Percentiles rank a stretch among this genome's conserved stretches.
These are phyloP conservation scores for Xiphorhynchus elegans DNA, from an alignment of 2,113 vertebrate genomes.

Conservation along the genomic window DNA sequence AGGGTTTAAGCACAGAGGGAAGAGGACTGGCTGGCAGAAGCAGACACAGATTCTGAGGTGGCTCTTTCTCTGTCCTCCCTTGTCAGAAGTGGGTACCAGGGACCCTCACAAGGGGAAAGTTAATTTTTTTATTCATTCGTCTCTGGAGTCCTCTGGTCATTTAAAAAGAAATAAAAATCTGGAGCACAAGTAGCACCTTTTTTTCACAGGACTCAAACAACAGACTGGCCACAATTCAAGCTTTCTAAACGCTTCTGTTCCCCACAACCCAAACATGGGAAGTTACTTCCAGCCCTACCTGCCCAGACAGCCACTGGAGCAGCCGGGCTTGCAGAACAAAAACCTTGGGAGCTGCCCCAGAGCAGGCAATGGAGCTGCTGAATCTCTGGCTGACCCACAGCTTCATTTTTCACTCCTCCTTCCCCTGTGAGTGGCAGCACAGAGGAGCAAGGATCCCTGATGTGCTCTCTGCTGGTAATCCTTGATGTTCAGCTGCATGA, in stretches of 20 bases:
- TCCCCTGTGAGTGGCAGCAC: accelerated
- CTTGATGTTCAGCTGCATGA: background rate
- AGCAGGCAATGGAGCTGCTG: background rate
- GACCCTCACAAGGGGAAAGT: background rate
- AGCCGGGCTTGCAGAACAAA: background rate
- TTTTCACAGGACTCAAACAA: background rate
- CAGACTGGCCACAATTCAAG: background rate
- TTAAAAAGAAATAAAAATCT: background rate
- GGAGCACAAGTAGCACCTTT: background rate
- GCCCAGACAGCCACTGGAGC: background rate
- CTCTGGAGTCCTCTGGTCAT: background rate
- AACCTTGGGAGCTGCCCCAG: background rate
- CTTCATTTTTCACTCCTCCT: background rate
- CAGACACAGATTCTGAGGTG: background rate
- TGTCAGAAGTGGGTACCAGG: background rate
- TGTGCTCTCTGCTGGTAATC: background rate
- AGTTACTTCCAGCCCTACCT: background rate
- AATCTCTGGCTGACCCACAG: accelerated
- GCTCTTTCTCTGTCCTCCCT: background rate
- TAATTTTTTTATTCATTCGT: background rate
- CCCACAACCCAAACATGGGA: accelerated
- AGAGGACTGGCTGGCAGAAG: background rate
- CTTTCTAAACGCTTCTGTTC: background rate
- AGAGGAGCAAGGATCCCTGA: too few relatives aligned
- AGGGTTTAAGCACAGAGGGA: background rate